phyloP scores from a whole-genome alignment of 2,888 invertebrate genomes.

The Archips crataeganus region DNA sequence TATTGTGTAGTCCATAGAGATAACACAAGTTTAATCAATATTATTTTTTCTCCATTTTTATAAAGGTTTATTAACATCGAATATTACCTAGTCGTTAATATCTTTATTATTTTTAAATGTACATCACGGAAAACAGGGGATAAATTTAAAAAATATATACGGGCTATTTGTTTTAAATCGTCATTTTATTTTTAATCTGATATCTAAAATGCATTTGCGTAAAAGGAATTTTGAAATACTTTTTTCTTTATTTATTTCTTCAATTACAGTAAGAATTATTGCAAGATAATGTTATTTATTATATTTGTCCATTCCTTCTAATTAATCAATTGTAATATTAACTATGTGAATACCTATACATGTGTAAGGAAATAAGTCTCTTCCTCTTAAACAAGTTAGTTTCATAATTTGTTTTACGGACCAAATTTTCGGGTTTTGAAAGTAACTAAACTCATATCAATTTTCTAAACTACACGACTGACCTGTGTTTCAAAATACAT shows the following conservation, averaged over 20 bases:
- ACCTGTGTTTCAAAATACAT: not conserved
- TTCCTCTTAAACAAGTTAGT: not conserved
- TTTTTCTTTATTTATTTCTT: not conserved
- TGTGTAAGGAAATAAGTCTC: not conserved
- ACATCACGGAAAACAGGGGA: conserved; percentile 34
- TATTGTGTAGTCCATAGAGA: not conserved
- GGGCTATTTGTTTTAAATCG: not conserved
- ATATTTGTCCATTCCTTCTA: not conserved
- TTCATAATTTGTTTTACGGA: not conserved
- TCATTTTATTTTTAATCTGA: not conserved
- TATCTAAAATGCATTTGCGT: no score
- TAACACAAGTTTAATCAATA: not conserved
- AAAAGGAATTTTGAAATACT: not conserved
- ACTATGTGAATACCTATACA: not conserved
- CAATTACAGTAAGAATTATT: not conserved
- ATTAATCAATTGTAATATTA: not conserved
- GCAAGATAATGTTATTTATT: not conserved
- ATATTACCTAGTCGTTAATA: conserved; percentile 39
- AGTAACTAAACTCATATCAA: conserved; percentile 3
- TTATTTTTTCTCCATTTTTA: not conserved
- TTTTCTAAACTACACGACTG: not conserved
- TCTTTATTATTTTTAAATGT: conserved; percentile 23
- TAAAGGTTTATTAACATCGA: conserved; percentile 36
- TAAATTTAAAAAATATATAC: not conserved
- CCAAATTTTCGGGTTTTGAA: not conserved